Conservation (phyloP, 2,113 vertebrate genomes). For the Urocolius indicus region DNA sequence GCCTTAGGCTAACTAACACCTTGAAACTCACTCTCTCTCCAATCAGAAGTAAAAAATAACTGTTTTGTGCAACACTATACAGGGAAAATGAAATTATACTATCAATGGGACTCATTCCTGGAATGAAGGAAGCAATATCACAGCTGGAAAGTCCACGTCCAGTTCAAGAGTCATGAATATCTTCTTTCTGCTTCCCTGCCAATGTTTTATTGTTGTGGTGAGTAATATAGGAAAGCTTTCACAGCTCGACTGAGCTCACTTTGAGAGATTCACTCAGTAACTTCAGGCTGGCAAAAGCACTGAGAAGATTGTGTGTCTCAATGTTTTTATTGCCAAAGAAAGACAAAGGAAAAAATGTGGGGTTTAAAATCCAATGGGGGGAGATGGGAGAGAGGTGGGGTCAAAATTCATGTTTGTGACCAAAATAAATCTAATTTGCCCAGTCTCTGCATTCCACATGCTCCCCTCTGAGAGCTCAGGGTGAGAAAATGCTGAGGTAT, state of each 20-base stretch:
- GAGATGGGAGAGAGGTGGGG: accelerated
- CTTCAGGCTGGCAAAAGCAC: neutral
- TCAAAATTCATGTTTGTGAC: neutral
- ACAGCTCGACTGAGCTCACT: neutral
- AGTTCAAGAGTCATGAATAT: neutral
- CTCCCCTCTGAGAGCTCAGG: neutral
- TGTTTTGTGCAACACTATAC: neutral
- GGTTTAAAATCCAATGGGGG: neutral
- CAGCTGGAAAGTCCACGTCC: neutral
- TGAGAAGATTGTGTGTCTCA: neutral
- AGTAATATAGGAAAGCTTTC: neutral
- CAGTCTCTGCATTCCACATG: neutral
- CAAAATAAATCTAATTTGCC: neutral
- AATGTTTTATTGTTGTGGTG: neutral
- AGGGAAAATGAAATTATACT: neutral
- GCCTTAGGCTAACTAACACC: neutral
- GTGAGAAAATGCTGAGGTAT: neutral
- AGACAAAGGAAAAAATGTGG: neutral
- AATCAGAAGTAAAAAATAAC: neutral
- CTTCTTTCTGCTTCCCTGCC: neutral
- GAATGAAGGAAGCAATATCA: neutral
- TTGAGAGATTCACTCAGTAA: neutral
- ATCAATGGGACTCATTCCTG: neutral
- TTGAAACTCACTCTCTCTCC: neutral
- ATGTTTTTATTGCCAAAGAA: neutral